phyloP scores from a whole-genome alignment of 1,140 invertebrate species.

The Sycophaga agraensis region DNA sequence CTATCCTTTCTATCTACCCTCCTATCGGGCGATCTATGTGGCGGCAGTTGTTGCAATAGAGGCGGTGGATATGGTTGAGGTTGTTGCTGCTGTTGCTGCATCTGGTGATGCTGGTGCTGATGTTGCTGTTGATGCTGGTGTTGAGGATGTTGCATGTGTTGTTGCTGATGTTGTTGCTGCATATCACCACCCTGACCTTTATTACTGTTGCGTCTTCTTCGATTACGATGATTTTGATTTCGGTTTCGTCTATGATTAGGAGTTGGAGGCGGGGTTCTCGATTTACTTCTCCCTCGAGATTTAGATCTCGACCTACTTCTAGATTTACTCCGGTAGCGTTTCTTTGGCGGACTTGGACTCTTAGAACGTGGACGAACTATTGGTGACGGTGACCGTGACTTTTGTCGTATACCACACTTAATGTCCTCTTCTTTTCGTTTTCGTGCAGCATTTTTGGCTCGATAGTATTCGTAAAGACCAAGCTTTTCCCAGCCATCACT shows the following conservation, averaged over 20 bases:
- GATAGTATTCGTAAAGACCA: constrained; percentile 96
- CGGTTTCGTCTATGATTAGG: constrained; percentile 46
- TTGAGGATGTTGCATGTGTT: too few species aligned
- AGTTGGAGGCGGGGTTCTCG: constrained; percentile 61
- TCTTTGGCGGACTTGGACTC: constrained; percentile 71
- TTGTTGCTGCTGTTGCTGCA: background rate
- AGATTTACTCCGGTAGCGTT: constrained; percentile 70
- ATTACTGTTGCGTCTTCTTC: constrained; percentile 51
- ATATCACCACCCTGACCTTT: too few species aligned
- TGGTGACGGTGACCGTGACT: constrained; percentile 74
- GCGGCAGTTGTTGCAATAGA: background rate
- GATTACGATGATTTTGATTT: constrained; percentile 41
- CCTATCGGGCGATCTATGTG: constrained; percentile 47
- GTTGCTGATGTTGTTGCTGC: constrained; percentile 6
- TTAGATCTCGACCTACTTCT: constrained; percentile 58
- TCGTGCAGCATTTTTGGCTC: constrained; percentile 87
- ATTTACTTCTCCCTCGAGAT: constrained; percentile 59
- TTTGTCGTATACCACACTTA: constrained; percentile 66
- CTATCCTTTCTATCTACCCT: constrained; percentile 56
- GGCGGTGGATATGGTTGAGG: too few species aligned
- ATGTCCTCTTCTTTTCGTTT: constrained; percentile 89
- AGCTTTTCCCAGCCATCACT: constrained; percentile 98
- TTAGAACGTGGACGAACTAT: constrained; percentile 66
- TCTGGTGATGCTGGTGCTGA: constrained; percentile 1
- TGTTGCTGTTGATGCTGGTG: background rate